Evolutionary conservation across 2,888 invertebrate species (phyloP).

Genomic region (Teinopalpus imperialis): DNA sequence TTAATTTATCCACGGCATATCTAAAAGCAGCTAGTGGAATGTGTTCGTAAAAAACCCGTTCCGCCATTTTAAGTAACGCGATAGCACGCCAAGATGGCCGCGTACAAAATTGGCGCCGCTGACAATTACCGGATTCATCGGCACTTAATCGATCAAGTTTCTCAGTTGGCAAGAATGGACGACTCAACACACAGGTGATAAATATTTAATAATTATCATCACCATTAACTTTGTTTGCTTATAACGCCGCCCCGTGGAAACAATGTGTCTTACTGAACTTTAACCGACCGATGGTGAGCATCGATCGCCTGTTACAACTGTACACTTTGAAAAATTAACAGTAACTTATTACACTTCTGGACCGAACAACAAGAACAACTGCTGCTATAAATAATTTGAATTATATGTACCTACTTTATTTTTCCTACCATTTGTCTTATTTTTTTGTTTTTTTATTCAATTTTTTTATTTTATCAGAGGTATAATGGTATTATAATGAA

Average conservation of each 20-base stretch:
- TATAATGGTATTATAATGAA: too few species aligned
- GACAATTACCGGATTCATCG: conserved; percentile 16
- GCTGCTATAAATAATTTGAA: too few species aligned
- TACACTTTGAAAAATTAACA: too few species aligned
- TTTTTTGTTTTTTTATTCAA: too few species aligned
- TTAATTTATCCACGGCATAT: conserved; percentile 18
- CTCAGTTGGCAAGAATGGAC: neutral
- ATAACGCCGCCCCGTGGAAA: neutral
- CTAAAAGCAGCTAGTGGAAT: conserved; percentile 16
- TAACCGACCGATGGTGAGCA: too few species aligned
- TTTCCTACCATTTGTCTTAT: too few species aligned
- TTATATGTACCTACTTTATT: too few species aligned
- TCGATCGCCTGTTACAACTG: too few species aligned
- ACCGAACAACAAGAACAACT: too few species aligned
- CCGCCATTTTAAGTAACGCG: conserved; percentile 20
- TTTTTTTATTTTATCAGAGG: too few species aligned
- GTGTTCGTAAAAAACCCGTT: conserved; percentile 18
- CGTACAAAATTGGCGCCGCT: conserved; percentile 30
- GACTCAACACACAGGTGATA: neutral
- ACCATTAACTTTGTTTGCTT: neutral
- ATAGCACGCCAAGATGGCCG: conserved; percentile 18
- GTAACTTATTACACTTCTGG: too few species aligned
- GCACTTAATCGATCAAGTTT: neutral
- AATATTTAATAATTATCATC: neutral
- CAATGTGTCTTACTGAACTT: too few species aligned